A percentile compares a stretch with the other conserved stretches of the same genome.
Conservation (phyloP, 1,140 invertebrate species). For the Leptinotarsa lineolata region DNA sequence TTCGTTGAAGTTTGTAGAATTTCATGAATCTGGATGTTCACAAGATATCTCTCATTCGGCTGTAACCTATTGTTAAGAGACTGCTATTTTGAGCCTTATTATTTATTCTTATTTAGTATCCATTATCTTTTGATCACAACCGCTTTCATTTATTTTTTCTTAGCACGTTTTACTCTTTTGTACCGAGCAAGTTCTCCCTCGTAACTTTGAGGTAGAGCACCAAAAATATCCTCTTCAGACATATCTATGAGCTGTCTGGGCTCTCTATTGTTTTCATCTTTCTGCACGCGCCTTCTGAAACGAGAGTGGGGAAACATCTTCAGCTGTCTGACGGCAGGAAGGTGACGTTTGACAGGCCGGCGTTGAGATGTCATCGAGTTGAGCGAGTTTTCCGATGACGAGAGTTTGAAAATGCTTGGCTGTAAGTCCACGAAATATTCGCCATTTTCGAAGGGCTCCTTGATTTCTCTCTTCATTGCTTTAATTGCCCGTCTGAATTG, state of each 20-base stretch:
- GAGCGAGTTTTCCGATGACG: slow-evolving; percentile 22
- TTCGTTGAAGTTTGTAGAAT: too few relatives aligned
- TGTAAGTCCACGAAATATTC: slow-evolving; percentile 33
- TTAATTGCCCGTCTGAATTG: neutral
- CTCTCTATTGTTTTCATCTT: slow-evolving; percentile 31
- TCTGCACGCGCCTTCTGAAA: slow-evolving; percentile 33
- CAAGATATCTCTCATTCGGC: too few relatives aligned
- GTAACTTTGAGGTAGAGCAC: slow-evolving; percentile 50
- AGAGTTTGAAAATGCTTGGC: slow-evolving; percentile 23
- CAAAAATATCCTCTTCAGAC: slow-evolving; percentile 52
- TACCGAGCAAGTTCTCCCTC: slow-evolving; percentile 49
- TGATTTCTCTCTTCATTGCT: neutral
- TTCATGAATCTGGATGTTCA: too few relatives aligned
- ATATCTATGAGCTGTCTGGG: slow-evolving; percentile 45
- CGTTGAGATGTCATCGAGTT: slow-evolving; percentile 40
- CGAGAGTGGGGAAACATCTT: slow-evolving; percentile 36
- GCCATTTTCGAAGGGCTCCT: slow-evolving; percentile 26
- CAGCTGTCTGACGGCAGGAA: slow-evolving; percentile 37
- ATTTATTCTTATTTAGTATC: too few relatives aligned
- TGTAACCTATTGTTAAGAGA: too few relatives aligned
- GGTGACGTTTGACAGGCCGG: slow-evolving; percentile 37
- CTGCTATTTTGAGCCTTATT: too few relatives aligned
- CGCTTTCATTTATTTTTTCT: neutral
- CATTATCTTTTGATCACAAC: too few relatives aligned
- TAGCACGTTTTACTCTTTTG: slow-evolving; percentile 49